Conservation (phyloP, 2,113 vertebrate genomes). For the Stigmatopora argus region DNA sequence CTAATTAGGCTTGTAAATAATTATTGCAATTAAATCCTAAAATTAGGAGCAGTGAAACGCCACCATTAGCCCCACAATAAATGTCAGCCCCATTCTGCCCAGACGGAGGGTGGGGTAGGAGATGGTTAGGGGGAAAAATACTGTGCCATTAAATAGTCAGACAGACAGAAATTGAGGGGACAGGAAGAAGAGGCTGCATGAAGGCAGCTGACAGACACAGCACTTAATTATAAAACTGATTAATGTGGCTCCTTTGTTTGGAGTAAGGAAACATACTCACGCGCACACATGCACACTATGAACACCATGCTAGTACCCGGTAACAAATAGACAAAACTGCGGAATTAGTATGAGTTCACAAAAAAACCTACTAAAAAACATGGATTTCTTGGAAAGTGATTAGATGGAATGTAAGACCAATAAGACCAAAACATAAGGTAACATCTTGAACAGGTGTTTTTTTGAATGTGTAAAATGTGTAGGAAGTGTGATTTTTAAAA, state of each 20-base stretch:
- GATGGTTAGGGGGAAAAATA: slow-evolving; percentile 35
- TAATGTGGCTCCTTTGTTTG: slow-evolving; percentile 52
- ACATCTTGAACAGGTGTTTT: background rate
- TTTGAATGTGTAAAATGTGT: background rate
- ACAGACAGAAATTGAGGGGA: slow-evolving; percentile 50
- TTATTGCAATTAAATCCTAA: slow-evolving; percentile 80
- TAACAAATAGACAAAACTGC: background rate
- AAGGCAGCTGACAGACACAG: slow-evolving; percentile 61
- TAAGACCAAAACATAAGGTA: background rate
- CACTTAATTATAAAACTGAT: slow-evolving; percentile 73
- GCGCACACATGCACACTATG: background rate
- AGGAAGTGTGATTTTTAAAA: too few species aligned
- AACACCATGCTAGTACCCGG: background rate
- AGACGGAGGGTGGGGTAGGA: slow-evolving; percentile 41
- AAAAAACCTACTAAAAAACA: background rate
- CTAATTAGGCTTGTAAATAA: slow-evolving; percentile 82
- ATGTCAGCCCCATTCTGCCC: slow-evolving; percentile 64
- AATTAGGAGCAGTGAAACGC: slow-evolving; percentile 70
- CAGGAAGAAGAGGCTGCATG: slow-evolving; percentile 34
- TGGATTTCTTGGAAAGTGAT: background rate
- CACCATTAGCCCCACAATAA: slow-evolving; percentile 68
- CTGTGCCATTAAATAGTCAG: slow-evolving; percentile 60
- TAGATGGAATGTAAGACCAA: too few species aligned
- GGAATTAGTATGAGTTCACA: background rate
- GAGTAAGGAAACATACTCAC: slow-evolving; percentile 29